Conservation (phyloP, 1,140 invertebrate genomes). For the Aphelinus certus region DNA sequence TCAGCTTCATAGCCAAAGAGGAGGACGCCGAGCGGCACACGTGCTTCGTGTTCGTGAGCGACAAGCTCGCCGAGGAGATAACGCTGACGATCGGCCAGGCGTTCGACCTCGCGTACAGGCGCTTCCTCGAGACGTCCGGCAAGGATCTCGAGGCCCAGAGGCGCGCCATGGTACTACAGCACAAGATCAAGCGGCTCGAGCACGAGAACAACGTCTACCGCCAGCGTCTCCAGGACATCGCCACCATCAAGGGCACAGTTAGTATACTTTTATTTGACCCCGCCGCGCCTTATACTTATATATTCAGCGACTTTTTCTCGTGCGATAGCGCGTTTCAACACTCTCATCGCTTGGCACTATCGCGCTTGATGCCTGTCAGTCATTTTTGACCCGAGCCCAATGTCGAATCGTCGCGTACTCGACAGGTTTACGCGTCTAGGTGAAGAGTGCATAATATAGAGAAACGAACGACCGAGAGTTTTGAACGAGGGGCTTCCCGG, state of each 20-base stretch:
- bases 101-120: slow-evolving; percentile 94
- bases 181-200: slow-evolving; percentile 77
- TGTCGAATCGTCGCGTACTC: too few relatives aligned
- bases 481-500: too few relatives aligned
- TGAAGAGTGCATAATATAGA: too few relatives aligned
- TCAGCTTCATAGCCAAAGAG: slow-evolving; percentile 96
- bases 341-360: too few relatives aligned
- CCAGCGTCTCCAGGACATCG: slow-evolving; percentile 72
- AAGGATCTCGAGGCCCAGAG: slow-evolving; percentile 79
- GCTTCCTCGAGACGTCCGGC: slow-evolving; percentile 82
- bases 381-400: too few relatives aligned
- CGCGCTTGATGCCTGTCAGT: too few relatives aligned
- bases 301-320: too few relatives aligned
- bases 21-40: slow-evolving; percentile 84
- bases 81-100: slow-evolving; percentile 97
- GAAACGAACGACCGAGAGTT: too few relatives aligned
- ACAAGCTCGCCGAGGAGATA: slow-evolving; percentile 95
- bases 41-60: slow-evolving; percentile 96
- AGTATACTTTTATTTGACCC: slow-evolving; percentile 34
- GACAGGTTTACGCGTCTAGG: too few relatives aligned
- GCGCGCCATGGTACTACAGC: slow-evolving; percentile 76
- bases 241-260: slow-evolving; percentile 63
- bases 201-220: slow-evolving; percentile 77
- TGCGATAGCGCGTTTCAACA: too few relatives aligned
- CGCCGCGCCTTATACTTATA: too few relatives aligned